Evolutionary conservation across 2,888 invertebrate genomes (phyloP).

Genomic region (Germaria angustata): DNA sequence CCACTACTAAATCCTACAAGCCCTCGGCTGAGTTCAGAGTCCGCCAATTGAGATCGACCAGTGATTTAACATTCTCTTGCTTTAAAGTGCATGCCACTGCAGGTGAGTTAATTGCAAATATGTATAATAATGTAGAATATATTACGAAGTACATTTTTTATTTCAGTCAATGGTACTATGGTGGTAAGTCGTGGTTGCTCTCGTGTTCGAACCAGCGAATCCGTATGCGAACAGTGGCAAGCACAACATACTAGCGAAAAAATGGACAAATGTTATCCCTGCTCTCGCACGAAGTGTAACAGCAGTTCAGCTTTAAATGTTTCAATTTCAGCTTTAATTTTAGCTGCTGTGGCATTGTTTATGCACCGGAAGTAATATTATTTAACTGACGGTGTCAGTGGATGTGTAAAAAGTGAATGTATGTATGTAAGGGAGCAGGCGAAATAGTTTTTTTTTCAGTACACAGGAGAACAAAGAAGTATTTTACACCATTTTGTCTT

Average conservation of each 20-base stretch:
- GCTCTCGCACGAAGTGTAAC: slow-evolving; percentile 74
- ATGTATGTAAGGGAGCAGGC: neutral
- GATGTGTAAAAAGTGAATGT: neutral
- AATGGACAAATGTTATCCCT: slow-evolving; percentile 71
- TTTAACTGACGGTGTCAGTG: neutral
- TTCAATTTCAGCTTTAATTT: slow-evolving; percentile 71
- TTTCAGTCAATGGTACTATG: slow-evolving; percentile 69
- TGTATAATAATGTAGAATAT: neutral
- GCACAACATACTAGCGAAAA: slow-evolving; percentile 59
- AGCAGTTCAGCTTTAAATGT: slow-evolving; percentile 72
- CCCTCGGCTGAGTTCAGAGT: slow-evolving; percentile 64
- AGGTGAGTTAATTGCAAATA: slow-evolving; percentile 68
- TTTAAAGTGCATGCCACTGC: slow-evolving; percentile 71
- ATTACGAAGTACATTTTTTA: too few relatives aligned
- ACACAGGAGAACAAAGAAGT: neutral
- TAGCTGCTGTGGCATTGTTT: slow-evolving; percentile 71
- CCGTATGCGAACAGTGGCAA: slow-evolving; percentile 71
- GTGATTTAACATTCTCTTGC: slow-evolving; percentile 73
- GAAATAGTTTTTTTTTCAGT: neutral
- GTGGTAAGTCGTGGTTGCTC: slow-evolving; percentile 75
- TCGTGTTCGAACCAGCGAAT: slow-evolving; percentile 70
- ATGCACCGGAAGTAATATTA: slow-evolving; percentile 70
- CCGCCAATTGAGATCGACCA: slow-evolving; percentile 67
- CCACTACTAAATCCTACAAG: slow-evolving; percentile 43
- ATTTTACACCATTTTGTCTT: neutral